Base-by-base conservation (phyloP, 2,113 vertebrate genomes). In the Microcebus tavaratra region DNA sequence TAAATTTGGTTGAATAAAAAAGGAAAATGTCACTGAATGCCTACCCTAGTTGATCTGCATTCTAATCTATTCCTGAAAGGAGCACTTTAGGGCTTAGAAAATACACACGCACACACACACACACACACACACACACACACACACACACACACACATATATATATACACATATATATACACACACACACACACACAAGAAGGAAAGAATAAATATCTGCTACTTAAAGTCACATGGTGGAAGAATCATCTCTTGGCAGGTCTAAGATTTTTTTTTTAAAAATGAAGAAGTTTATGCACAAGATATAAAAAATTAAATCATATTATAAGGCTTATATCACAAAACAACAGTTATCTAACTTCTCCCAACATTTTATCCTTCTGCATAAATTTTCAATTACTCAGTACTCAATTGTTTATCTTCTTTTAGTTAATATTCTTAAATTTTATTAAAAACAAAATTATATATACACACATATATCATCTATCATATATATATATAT, bases 11-110 rank as follows among this genome's bases (percentile, higher is more conserved):
- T 67, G 17, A 89, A 48, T 72, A 88, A n/a, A 48, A 67, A 11
- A 94, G 89, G 48, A 93, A 92, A 91, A 84, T 79, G n/a, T 36
- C 31, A 55, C n/a, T 75, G 59, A 67, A 67, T 76, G 48, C 68
- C 27, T 20, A 91, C 25, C 25, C 11, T 15, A 92, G 57, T 39
- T 79, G 10, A 96, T 59, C 67, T 76, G 17, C 8, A n/a, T 70
- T 79, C n/a, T 73, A 92, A 72, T 59, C n/a, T 83, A 17, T 87
- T 78, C 42, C 53, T 9, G 1, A 75, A 61, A 75, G 34, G 31
- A 50, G 0, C 23, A 70, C 42, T 88, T 36, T 89, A 45, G 20
- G 5, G 0, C 23, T 65, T 93, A 12, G 8, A 39, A 5, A 45
- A 61, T 4, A 61, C 0, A 59, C 3, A 61, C 1, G 27, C 59